Evolutionary conservation across 2,888 invertebrate genomes (phyloP).

Genomic region (Zaprionus lineosus): DNA sequence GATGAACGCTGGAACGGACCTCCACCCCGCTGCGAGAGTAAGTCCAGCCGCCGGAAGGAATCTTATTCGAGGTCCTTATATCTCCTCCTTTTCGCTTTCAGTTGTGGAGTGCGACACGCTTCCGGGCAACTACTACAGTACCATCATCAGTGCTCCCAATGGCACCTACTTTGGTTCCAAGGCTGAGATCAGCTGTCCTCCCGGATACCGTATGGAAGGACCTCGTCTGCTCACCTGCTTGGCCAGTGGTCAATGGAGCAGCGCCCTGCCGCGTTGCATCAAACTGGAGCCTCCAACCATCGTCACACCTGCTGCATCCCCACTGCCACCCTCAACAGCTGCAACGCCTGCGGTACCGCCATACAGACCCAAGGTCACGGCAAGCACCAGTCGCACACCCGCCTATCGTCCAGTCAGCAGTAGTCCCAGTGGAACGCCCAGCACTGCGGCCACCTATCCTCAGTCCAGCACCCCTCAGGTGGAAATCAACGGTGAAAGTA

Average conservation of each 20-base stretch:
- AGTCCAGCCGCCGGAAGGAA: constrained; percentile 63
- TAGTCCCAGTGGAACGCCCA: constrained; percentile 42
- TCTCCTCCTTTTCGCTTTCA: constrained; percentile 69
- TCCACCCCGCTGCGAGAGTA: constrained; percentile 93
- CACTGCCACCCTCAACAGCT: constrained; percentile 45
- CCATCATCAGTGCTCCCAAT: constrained; percentile 86
- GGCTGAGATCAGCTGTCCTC: constrained; percentile 89
- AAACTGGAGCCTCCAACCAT: constrained; percentile 84
- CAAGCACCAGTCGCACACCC: constrained; percentile 80
- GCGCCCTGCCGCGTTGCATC: constrained; percentile 89
- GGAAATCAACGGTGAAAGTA: constrained; percentile 81
- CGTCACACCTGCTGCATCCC: constrained; percentile 54
- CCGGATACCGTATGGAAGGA: constrained; percentile 88
- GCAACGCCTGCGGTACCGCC: constrained; percentile 44
- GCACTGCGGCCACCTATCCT: constrained; percentile 68
- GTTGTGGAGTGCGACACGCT: constrained; percentile 90
- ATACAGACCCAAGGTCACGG: constrained; percentile 79
- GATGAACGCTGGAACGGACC: constrained; percentile 97
- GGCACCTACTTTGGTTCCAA: constrained; percentile 87
- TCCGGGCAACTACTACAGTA: constrained; percentile 84
- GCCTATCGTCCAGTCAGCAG: constrained; percentile 63
- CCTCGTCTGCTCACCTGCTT: constrained; percentile 87
- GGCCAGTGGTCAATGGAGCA: constrained; percentile 91
- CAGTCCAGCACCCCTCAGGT: constrained; percentile 71
- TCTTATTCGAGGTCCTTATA: neutral